These are phyloP conservation scores for Boulengeromyrus knoepffleri DNA, from an alignment of 2,113 vertebrate genomes.

Conservation along the genomic window DNA sequence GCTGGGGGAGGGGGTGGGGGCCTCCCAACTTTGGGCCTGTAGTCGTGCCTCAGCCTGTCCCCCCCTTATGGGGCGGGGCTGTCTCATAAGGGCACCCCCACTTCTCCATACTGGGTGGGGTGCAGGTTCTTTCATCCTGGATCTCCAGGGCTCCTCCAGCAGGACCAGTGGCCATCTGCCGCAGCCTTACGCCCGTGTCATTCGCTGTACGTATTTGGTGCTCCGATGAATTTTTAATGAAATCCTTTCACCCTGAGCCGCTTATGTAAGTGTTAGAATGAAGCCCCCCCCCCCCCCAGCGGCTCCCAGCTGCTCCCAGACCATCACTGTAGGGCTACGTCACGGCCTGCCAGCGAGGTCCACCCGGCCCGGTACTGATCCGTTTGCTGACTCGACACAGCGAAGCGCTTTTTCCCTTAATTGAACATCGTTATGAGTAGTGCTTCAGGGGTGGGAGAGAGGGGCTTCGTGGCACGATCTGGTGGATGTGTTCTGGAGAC, in stretches of 20 bases:
- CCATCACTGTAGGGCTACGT: background rate
- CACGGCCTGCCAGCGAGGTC: background rate
- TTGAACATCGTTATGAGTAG: background rate
- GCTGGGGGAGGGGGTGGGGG: background rate
- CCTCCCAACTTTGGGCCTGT: background rate
- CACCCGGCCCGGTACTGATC: background rate
- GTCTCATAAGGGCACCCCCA: background rate
- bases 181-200: no score
- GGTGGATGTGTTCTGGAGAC: background rate
- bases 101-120: background rate
- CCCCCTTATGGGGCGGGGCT: background rate
- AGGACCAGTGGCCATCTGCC: background rate
- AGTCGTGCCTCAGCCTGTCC: background rate
- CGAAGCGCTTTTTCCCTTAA: background rate
- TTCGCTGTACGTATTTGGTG: background rate
- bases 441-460: background rate
- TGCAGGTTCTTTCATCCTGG: background rate
- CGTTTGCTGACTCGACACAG: background rate
- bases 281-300: no score
- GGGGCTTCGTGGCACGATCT: background rate
- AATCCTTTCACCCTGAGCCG: background rate
- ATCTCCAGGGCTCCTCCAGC: background rate
- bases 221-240: slow-evolving; percentile 5
- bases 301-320: background rate
- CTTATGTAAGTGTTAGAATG: background rate